Percentiles rank a stretch among this genome's conserved stretches.
Evolutionary conservation across 2,888 invertebrate species (phyloP).

Genomic region (Tridacna crocea): DNA sequence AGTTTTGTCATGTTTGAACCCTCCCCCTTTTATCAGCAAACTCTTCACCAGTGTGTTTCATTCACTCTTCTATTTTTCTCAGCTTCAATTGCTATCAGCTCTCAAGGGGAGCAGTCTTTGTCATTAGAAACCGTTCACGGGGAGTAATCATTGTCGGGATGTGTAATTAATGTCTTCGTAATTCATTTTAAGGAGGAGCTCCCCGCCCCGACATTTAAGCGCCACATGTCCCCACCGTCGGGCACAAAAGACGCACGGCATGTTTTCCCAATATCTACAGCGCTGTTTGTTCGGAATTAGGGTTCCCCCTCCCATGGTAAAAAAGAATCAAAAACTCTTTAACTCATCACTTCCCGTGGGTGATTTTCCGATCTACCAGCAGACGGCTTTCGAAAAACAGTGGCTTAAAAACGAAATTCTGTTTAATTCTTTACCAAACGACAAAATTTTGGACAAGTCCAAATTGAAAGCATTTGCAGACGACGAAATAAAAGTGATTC

Average conservation of each 20-base stretch:
- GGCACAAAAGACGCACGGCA: constrained; percentile 25
- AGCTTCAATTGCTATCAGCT: constrained; percentile 48
- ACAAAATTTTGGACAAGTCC: too few species aligned
- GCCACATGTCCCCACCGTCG: constrained; percentile 49
- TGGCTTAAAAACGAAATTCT: too few species aligned
- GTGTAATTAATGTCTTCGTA: constrained; percentile 61
- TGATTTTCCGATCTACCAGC: too few species aligned
- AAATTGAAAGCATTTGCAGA: too few species aligned
- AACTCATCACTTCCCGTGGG: too few species aligned
- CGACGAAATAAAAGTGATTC: too few species aligned
- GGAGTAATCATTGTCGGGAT: constrained; percentile 40
- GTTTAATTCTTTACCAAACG: too few species aligned
- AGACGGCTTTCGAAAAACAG: too few species aligned
- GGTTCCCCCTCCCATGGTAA: too few species aligned
- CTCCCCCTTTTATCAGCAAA: constrained; percentile 34
- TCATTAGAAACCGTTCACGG: constrained; percentile 46
- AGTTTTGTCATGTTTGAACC: constrained; percentile 49
- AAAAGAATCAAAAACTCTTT: too few species aligned
- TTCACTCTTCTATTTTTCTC: constrained; percentile 45
- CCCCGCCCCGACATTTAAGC: constrained; percentile 56
- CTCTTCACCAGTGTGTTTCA: constrained; percentile 14
- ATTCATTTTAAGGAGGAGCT: constrained; percentile 58
- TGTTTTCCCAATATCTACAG: constrained; percentile 11
- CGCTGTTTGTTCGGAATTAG: too few species aligned
- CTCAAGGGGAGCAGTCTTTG: constrained; percentile 47